phyloP scores from a whole-genome alignment of 2,797 vertebrate genomes.

The Chelon auratus region DNA sequence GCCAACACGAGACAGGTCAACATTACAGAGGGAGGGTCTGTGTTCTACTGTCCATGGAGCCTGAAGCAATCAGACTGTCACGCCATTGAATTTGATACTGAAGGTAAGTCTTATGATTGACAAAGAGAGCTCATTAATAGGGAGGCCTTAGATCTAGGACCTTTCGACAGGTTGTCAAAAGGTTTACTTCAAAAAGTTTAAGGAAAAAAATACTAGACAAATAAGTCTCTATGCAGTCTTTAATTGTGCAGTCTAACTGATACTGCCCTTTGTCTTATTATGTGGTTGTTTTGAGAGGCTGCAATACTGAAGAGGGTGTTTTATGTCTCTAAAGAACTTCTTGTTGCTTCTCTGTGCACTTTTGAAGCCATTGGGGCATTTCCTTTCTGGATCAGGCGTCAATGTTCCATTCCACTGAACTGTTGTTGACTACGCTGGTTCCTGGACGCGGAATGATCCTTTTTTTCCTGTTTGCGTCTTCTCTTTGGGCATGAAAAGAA shows the following conservation, averaged over 20 bases:
- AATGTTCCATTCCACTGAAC: conserved; percentile 47
- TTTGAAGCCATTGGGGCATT: conserved; percentile 24
- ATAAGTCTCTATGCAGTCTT: not conserved
- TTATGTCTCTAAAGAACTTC: conserved; percentile 9
- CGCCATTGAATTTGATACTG: conserved; percentile 87
- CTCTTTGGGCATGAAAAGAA: conserved; percentile 50
- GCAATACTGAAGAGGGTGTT: not conserved
- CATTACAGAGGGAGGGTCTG: conserved; percentile 89
- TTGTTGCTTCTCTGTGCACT: conserved; percentile 10
- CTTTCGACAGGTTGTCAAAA: not conserved
- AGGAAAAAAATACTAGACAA: not conserved
- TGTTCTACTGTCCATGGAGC: conserved; percentile 93
- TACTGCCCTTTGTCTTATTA: not conserved
- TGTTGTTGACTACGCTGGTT: conserved; percentile 30
- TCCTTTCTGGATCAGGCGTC: conserved; percentile 54
- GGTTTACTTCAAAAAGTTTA: no score
- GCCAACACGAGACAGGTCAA: conserved; percentile 88
- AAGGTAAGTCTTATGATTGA: conserved; percentile 81
- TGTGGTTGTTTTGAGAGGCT: not conserved
- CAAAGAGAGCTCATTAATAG: not conserved
- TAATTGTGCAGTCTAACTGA: not conserved
- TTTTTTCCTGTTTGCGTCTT: conserved; percentile 64
- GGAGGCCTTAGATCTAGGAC: not conserved
- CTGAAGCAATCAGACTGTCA: conserved; percentile 73
- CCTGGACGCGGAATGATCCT: conserved; percentile 44